These are phyloP conservation scores for Grammomys dolichurus DNA, from an alignment of 2,113 vertebrate species.

Conservation along the genomic window DNA sequence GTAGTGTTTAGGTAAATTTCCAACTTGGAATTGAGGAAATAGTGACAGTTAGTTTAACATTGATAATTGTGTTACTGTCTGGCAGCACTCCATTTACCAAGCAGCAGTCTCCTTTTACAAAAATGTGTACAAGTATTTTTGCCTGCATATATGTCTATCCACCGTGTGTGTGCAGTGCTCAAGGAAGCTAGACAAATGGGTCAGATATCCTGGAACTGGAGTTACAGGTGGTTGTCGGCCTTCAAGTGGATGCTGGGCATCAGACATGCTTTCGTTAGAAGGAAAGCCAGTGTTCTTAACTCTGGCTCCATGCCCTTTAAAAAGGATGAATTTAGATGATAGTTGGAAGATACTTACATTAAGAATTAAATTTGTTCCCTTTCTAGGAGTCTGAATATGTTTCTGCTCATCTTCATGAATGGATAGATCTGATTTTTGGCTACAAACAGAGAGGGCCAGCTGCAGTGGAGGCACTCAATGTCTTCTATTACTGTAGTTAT, in stretches of 20 bases:
- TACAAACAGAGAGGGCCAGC: conserved; percentile 96
- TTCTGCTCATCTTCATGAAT: conserved; percentile 97
- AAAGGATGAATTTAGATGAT: not conserved
- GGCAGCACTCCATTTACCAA: not conserved
- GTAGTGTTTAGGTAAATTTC: not conserved
- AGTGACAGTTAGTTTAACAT: not conserved
- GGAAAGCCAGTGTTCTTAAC: not conserved
- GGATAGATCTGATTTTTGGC: conserved; percentile 99
- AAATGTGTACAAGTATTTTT: not conserved
- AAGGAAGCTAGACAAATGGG: not conserved
- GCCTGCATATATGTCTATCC: not conserved
- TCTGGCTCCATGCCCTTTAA: not conserved
- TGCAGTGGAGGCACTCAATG: conserved; percentile 96
- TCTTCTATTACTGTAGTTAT: conserved; percentile 98
- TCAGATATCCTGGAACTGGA: not conserved
- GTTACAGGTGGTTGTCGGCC: not conserved
- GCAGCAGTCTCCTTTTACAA: not conserved
- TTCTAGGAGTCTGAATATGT: conserved; percentile 96
- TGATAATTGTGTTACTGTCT: conserved; percentile 4
- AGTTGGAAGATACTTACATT: conserved; percentile 16
- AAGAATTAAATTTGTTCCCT: conserved; percentile 68
- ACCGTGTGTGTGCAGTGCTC: not conserved
- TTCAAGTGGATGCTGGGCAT: not conserved
- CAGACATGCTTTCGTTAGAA: no score
- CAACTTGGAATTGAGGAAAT: not conserved